Evolutionary conservation across 2,797 vertebrate species (phyloP).

Genomic region (Danio aesculapii): DNA sequence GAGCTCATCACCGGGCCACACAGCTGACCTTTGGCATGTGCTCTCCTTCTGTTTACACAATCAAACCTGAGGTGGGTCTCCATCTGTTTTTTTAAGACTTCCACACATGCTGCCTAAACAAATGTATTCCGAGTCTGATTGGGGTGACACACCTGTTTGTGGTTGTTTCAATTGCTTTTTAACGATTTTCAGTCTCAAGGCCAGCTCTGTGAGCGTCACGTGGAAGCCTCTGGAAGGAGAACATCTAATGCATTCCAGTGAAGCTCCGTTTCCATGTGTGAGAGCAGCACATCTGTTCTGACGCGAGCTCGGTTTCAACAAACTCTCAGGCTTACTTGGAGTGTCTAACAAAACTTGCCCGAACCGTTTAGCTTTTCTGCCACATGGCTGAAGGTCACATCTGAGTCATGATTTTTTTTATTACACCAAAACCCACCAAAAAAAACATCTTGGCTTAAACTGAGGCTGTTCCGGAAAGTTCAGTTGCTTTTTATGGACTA

Average conservation of each 20-base stretch:
- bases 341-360: neutral
- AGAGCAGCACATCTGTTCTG: constrained; percentile 51
- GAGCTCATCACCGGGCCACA: constrained; percentile 47
- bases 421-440: neutral
- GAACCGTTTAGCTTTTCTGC: neutral
- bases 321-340: constrained; percentile 3
- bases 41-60: constrained; percentile 30
- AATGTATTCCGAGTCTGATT: constrained; percentile 32
- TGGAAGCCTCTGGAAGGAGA: constrained; percentile 27
- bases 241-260: constrained; percentile 40
- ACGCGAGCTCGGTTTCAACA: constrained; percentile 19
- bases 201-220: constrained; percentile 16
- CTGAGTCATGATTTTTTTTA: constrained; percentile 7
- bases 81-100: constrained; percentile 32
- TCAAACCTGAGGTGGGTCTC: constrained; percentile 40
- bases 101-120: constrained; percentile 44
- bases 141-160: constrained; percentile 48
- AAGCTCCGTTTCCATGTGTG: constrained; percentile 31
- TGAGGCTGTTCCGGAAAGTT: neutral
- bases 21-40: constrained; percentile 55
- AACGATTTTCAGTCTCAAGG: constrained; percentile 17
- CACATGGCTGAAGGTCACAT: constrained; percentile 7
- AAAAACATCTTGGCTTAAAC: neutral
- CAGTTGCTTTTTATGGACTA: neutral
- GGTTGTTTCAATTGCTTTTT: constrained; percentile 31